A percentile compares a stretch with the other conserved stretches of the same genome.
Evolutionary conservation across 2,113 vertebrate genomes (phyloP).

Genomic region (Oncorhynchus clarkii): DNA sequence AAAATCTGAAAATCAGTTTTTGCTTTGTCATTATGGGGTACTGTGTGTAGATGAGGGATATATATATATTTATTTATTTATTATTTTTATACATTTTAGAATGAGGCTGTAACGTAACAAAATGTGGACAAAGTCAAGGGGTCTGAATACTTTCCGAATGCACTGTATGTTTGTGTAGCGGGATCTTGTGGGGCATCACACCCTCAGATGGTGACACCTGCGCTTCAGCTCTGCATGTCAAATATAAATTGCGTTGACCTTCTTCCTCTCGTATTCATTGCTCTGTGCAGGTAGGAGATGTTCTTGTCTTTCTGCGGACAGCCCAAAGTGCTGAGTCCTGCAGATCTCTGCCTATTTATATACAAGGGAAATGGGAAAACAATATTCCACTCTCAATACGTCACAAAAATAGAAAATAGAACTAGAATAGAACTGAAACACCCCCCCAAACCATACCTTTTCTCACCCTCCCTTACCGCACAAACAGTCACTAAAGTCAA

Average conservation of each 20-base stretch:
- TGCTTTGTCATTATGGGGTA: no score
- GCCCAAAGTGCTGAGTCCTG: constrained; percentile 61
- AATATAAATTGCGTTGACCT: constrained; percentile 56
- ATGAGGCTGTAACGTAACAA: no score
- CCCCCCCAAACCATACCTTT: neutral
- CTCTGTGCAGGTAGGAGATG: constrained; percentile 39
- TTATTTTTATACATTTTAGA: no score
- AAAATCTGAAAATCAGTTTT: no score
- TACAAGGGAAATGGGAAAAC: constrained; percentile 46
- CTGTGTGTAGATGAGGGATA: no score
- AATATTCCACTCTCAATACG: constrained; percentile 48
- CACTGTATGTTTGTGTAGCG: neutral
- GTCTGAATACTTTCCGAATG: neutral
- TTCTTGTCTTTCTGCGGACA: neutral
- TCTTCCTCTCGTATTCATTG: constrained; percentile 53
- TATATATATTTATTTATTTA: no score
- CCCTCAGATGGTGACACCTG: constrained; percentile 35
- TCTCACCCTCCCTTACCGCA: no score
- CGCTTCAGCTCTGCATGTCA: constrained; percentile 46
- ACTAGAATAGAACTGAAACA: constrained; percentile 21
- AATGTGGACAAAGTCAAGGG: no score
- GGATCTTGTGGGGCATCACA: neutral
- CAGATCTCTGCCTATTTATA: constrained; percentile 45
- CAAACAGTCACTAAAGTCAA: constrained; percentile 6
- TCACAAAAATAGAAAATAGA: constrained; percentile 43